Base-by-base conservation (phyloP, 2,797 vertebrate genomes). In the Prunella strophiata region DNA sequence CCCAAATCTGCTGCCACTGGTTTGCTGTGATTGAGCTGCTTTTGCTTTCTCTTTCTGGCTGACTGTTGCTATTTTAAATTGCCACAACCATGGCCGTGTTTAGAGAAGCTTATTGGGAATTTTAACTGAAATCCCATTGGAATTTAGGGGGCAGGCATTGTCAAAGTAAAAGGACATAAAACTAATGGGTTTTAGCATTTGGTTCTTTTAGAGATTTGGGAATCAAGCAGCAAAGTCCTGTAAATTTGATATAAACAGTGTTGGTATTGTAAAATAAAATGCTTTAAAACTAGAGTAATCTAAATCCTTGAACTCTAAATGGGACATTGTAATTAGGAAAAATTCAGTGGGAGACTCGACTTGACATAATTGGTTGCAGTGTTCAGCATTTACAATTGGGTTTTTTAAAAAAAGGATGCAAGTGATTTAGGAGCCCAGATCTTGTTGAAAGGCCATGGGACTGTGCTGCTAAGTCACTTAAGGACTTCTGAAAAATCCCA, bases 401-500 rank as follows among this genome's bases (percentile, higher is more conserved):
- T 40, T 76, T 67, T 89, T 47, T 18, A 1, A 23, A 62, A 57
- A 91, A 83, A 27, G 10, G 9, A 30, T 25, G 45, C 11, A 47
- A 93, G 67, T 95, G 89, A 93, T 95, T 96, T 86, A 96, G 96
- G 91, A 90, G 85, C 71, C 42, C 26, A 16, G 54, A 76, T 91
- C 85, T 50, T 79, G 91, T 42, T 95, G 94, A 96, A 95, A 96
- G 83, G 77, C 89, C 30, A 0, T 57, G 89, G 83, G 50, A 73
- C 80, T 89, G 57, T 38, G 67, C 71, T 93, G 92, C 80, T 89
- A 90, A 95, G 94, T 96, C 94, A 95, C 83, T 93, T 93, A 86
- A 96, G 95, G 94, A 93, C 92, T 96, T 96, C 19, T 94, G 85
- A 93, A 88, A 95, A 91, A 90, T 94, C 79, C 88, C 94, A 94